Percentiles rank a stretch among this genome's conserved stretches.
Evolutionary conservation across 2,888 invertebrate genomes (phyloP).

Genomic region (Noctua pronuba): DNA sequence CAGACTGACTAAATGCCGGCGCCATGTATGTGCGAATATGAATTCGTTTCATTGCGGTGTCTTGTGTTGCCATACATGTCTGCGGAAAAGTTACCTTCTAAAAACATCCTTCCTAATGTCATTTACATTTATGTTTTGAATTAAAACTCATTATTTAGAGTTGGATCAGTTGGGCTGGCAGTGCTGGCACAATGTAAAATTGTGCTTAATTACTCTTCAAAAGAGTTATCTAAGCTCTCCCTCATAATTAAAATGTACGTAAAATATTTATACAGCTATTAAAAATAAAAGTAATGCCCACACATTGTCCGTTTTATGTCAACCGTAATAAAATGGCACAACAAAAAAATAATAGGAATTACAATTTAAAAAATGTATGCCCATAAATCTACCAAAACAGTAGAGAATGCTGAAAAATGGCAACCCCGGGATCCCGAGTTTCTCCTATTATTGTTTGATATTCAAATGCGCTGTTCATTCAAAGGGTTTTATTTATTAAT

Average conservation of each 20-base stretch:
- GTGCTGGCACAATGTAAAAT: slow-evolving; percentile 7
- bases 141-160: slow-evolving; percentile 11
- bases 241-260: slow-evolving; percentile 56
- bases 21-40: slow-evolving; percentile 8
- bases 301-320: slow-evolving; percentile 60
- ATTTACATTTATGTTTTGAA: slow-evolving; percentile 5
- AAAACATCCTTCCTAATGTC: neutral
- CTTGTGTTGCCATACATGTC: slow-evolving; percentile 25
- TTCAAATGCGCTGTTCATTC: slow-evolving; percentile 72
- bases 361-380: slow-evolving; percentile 56
- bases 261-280: slow-evolving; percentile 63
- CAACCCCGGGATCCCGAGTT: slow-evolving; percentile 54
- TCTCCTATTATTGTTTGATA: slow-evolving; percentile 68
- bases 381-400: slow-evolving; percentile 64
- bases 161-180: slow-evolving; percentile 5
- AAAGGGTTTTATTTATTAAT: slow-evolving; percentile 63
- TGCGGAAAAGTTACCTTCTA: neutral
- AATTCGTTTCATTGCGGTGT: slow-evolving; percentile 23
- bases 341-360: slow-evolving; percentile 59
- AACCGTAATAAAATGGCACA: slow-evolving; percentile 58
- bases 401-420: slow-evolving; percentile 65
- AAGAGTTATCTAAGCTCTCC: slow-evolving; percentile 37
- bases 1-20: slow-evolving; percentile 27
- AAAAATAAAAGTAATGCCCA: slow-evolving; percentile 59
- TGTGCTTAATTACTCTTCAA: slow-evolving; percentile 38